These are phyloP conservation scores for Paragorgia papillata DNA, from an alignment of 92 coral and sea anemone species.

Conservation along the genomic window DNA sequence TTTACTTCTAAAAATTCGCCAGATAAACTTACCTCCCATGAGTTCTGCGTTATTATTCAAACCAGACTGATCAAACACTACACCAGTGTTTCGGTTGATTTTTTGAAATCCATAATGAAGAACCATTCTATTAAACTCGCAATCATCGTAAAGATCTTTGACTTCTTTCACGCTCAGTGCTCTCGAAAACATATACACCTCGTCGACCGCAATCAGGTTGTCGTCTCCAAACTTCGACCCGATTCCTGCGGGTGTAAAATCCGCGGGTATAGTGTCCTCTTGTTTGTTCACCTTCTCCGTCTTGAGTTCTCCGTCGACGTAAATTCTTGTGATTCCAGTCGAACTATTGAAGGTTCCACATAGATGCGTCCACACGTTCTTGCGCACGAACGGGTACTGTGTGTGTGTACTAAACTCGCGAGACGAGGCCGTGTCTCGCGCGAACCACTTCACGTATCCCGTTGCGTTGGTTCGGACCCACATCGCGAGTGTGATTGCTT, in stretches of 20 bases:
- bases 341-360: conserved; percentile 91
- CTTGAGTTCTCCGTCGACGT: conserved; percentile 82
- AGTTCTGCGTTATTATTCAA: conserved; percentile 81
- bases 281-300: conserved; percentile 77
- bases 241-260: conserved; percentile 88
- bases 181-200: conserved; percentile 89
- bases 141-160: conserved; percentile 74
- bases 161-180: conserved; percentile 84
- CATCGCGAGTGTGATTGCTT: conserved; percentile 94
- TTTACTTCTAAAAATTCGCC: too few relatives aligned
- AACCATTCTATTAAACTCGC: conserved; percentile 96
- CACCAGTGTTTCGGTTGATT: conserved; percentile 67
- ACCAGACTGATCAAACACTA: conserved; percentile 91
- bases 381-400: conserved; percentile 67
- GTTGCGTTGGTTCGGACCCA: conserved; percentile 93
- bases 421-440: conserved; percentile 50
- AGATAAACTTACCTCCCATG: conserved; percentile 46
- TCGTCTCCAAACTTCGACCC: conserved; percentile 91
- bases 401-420: conserved; percentile 54
- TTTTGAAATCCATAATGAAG: conserved; percentile 98
- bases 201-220: conserved; percentile 82
- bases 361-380: conserved; percentile 92
- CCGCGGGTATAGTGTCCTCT: conserved; percentile 81
- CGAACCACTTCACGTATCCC: conserved; percentile 93
- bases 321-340: conserved; percentile 85